Percentiles rank a stretch among this genome's conserved stretches.
These are phyloP conservation scores for Indicator maculatus DNA, from an alignment of 2,113 vertebrate species.

Conservation along the genomic window DNA sequence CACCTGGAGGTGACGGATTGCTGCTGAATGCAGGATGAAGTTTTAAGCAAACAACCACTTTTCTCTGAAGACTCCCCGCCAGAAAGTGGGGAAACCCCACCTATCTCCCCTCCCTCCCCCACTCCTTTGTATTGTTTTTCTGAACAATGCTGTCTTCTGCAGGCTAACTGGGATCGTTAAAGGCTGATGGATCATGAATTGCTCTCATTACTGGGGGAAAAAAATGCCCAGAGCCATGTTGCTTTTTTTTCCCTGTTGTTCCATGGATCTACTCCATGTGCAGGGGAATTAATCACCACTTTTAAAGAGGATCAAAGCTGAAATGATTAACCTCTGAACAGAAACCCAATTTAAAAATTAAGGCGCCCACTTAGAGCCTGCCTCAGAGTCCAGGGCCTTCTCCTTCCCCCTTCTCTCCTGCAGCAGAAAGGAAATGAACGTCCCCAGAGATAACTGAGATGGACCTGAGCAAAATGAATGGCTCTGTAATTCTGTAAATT, in stretches of 20 bases:
- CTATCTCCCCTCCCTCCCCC: neutral
- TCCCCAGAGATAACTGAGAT: neutral
- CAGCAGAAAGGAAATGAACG: neutral
- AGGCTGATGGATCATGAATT: conserved; percentile 28
- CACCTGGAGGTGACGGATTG: neutral
- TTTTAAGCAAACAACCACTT: conserved; percentile 56
- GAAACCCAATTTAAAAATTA: neutral
- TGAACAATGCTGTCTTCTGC: neutral
- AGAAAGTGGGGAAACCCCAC: neutral
- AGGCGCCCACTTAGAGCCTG: neutral
- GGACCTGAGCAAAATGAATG: neutral
- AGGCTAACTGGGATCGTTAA: neutral
- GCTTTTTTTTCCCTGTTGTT: neutral
- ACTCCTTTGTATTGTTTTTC: conserved; percentile 6
- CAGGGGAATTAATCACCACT: conserved; percentile 10
- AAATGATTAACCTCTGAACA: neutral
- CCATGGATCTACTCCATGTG: neutral
- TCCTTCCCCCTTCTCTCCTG: neutral
- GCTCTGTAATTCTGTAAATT: neutral
- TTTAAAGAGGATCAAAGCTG: neutral
- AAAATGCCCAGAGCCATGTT: neutral
- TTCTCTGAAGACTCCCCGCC: conserved; percentile 13
- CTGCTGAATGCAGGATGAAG: conserved; percentile 30
- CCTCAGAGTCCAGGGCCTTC: neutral
- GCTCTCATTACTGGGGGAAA: neutral